Conservation (phyloP, 2,113 vertebrate genomes). For the Otocyon megalotis region DNA sequence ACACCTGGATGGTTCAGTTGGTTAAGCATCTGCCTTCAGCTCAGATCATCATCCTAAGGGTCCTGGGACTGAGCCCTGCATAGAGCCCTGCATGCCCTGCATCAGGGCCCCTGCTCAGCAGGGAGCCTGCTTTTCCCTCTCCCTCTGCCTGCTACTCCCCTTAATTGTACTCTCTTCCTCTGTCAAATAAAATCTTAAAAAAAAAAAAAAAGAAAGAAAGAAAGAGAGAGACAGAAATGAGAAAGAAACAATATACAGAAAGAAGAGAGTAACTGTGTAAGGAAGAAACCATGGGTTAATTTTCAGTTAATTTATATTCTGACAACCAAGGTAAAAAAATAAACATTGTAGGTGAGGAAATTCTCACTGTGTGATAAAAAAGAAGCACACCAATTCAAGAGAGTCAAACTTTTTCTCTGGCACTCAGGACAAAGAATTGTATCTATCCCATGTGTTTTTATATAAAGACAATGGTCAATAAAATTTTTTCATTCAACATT, state of each 20-base stretch:
- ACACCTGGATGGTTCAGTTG: no score
- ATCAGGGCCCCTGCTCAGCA: no score
- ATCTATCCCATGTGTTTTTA: neutral
- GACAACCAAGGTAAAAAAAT: neutral
- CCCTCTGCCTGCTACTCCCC: no score
- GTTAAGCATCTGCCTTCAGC: no score
- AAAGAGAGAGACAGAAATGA: no score
- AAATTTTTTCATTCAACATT: neutral
- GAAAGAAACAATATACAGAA: neutral
- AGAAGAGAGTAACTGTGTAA: neutral
- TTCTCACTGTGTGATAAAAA: neutral
- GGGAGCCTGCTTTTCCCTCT: no score
- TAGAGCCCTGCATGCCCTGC: no score
- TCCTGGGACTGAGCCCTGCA: no score
- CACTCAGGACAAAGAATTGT: neutral
- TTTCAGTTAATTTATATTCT: neutral
- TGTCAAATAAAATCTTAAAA: no score
- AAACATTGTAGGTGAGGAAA: neutral
- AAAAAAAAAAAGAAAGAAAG: no score
- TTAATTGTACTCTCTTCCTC: no score
- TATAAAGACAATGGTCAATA: neutral
- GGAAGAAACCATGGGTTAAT: neutral
- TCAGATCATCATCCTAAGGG: no score
- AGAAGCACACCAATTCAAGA: neutral
- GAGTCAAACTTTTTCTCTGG: neutral